Evolutionary conservation across 2,113 vertebrate species (phyloP).

Genomic region (Psilopsiagon aymara): DNA sequence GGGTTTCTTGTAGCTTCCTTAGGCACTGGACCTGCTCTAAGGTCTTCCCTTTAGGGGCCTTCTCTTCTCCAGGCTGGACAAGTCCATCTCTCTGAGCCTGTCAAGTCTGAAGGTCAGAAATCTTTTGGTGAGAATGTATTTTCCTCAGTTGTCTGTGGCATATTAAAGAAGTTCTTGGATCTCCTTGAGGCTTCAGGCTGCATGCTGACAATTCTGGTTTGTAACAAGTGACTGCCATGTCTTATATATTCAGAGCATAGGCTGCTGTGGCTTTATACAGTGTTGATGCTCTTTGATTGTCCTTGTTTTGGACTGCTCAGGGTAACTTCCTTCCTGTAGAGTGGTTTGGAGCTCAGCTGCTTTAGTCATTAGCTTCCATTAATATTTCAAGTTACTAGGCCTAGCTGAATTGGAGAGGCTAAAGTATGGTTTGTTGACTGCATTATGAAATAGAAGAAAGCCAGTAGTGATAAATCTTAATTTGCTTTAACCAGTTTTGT

Average conservation of each 20-base stretch:
- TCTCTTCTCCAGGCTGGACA: background rate
- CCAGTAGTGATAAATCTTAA: background rate
- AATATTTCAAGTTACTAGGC: background rate
- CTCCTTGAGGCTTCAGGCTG: accelerated
- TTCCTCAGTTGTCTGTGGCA: background rate
- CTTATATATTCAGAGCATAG: too few relatives aligned
- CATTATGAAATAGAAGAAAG: background rate
- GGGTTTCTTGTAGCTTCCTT: background rate
- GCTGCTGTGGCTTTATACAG: background rate
- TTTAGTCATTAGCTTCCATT: background rate
- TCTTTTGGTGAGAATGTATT: background rate
- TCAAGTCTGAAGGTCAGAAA: background rate
- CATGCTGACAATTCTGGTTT: accelerated
- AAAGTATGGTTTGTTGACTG: background rate
- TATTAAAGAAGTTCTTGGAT: background rate
- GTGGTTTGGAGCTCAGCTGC: background rate
- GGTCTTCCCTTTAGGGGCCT: too few relatives aligned
- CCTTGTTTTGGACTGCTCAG: background rate
- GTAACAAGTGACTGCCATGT: background rate
- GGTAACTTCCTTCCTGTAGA: background rate
- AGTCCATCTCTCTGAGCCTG: background rate
- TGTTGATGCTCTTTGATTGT: background rate
- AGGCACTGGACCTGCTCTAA: background rate
- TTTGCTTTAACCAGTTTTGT: background rate
- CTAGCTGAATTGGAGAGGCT: background rate